A percentile compares a stretch with the other conserved stretches of the same genome.
Conservation (phyloP, 2,113 vertebrate species). For the Campylomormyrus tamandua region DNA sequence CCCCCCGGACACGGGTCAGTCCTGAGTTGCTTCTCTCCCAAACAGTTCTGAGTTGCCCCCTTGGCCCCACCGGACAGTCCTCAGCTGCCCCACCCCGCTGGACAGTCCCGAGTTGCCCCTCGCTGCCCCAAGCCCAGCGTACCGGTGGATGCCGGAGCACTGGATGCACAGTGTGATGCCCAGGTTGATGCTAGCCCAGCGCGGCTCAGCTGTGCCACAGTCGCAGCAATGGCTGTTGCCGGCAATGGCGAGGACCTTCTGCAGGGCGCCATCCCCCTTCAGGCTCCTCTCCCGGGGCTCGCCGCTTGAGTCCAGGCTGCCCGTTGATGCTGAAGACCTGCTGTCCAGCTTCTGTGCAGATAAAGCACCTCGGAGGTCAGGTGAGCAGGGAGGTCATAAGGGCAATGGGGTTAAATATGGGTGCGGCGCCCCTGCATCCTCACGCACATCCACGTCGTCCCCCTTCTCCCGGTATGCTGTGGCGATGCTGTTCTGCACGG, state of each 20-base stretch:
- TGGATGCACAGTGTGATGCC: constrained; percentile 75
- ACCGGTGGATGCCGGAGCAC: constrained; percentile 78
- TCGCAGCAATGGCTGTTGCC: constrained; percentile 71
- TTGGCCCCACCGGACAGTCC: too few species aligned
- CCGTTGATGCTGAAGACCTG: constrained; percentile 61
- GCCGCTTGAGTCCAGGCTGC: constrained; percentile 61
- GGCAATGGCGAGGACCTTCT: constrained; percentile 64
- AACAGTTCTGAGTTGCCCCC: too few species aligned
- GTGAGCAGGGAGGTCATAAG: background rate
- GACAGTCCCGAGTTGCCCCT: background rate
- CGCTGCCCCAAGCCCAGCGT: background rate
- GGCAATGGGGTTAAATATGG: background rate
- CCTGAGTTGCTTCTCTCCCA: background rate
- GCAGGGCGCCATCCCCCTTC: constrained; percentile 69
- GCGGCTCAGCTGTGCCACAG: constrained; percentile 67
- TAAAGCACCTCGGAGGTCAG: background rate
- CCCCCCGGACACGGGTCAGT: background rate
- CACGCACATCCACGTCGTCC: constrained; percentile 64
- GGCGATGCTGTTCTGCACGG: constrained; percentile 93
- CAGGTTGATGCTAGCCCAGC: constrained; percentile 79
- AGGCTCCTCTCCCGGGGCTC: constrained; percentile 65
- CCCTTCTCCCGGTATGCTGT: constrained; percentile 90
- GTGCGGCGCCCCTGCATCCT: background rate
- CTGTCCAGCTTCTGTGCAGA: constrained; percentile 61
- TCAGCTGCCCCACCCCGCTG: too few species aligned